Base-by-base conservation (phyloP, 2,113 vertebrate species). In the Rhombomys opimus region DNA sequence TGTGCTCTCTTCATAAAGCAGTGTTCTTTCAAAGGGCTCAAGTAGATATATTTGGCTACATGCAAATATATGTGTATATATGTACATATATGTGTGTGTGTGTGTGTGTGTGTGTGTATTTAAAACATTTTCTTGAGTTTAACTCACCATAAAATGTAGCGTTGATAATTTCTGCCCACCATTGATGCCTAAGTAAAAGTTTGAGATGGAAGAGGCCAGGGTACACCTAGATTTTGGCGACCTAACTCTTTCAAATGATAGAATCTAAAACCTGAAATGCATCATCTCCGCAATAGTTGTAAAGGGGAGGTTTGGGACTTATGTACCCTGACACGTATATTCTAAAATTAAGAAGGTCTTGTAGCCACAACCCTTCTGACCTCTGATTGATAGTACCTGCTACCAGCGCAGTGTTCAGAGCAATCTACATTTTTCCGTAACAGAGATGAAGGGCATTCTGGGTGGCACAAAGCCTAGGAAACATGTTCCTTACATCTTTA, bases 1-100 rank as follows among this genome's bases (percentile, higher is more conserved):
- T 78, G 35, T 84, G n/a, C 27, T 97, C 50, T 70, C n/a, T 65
- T 87, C 86, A 93, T 70, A 85, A 96, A 93, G 78, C 86, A 85
- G 76, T 93, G 87, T 85, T 91, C 50, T 65, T 57, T 86, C 86
- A 93, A 84, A 96, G 38, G 41, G 84, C 50, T 93, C 57, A 93
- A 68, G 30, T 91, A 17, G 32, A 67, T 90, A 77, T 94, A 77
- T 90, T 76, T 63, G 41, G 38, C 35, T 52, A 68, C 35, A 82
- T 68, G 75, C 91, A 54, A 86, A 73, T 32, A 72, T 75, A 13
- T 63, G 57, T 50, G n/a, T 61, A 77, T 65, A 35, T 77, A 20
- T 30, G 3, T 63, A 15, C 13, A 12, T 38, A 52, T 23, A 65
- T 77, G 10, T 52, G 57, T 22, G 23, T 59, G 7, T 82, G 8